Percentiles rank a stretch among this genome's conserved stretches.
Conservation (phyloP, 2,797 vertebrate species). For the Uromys caudimaculatus region DNA sequence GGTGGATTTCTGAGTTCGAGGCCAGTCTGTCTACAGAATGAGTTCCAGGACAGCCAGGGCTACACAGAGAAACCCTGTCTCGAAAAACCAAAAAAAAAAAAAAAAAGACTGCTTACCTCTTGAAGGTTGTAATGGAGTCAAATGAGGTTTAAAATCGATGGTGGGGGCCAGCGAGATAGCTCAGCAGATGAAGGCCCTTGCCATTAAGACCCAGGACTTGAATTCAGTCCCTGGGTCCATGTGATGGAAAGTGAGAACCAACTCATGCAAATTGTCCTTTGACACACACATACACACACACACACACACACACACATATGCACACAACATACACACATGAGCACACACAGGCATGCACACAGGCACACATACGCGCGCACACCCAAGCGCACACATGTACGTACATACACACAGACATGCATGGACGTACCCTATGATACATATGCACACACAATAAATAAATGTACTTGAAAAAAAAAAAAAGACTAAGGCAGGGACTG, state of each 20-base stretch:
- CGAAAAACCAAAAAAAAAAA: too few relatives aligned
- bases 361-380: not conserved
- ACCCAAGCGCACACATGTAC: too few relatives aligned
- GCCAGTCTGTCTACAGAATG: too few relatives aligned
- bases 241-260: not conserved
- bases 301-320: not conserved
- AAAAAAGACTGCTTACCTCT: not conserved
- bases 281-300: not conserved
- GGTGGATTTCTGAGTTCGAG: too few relatives aligned
- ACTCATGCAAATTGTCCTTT: not conserved
- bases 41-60: too few relatives aligned
- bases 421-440: not conserved
- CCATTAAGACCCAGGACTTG: not conserved
- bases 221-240: not conserved
- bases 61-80: too few relatives aligned
- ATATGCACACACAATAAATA: not conserved
- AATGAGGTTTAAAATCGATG: not conserved
- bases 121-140: not conserved
- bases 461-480: not conserved
- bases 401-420: too few relatives aligned
- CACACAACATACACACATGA: not conserved
- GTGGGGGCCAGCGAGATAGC: not conserved
- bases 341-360: too few relatives aligned
- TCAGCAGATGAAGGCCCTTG: not conserved
- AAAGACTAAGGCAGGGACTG: not conserved